Evolutionary conservation across 2,888 invertebrate species (phyloP).

Genomic region (Dryobota labecula): DNA sequence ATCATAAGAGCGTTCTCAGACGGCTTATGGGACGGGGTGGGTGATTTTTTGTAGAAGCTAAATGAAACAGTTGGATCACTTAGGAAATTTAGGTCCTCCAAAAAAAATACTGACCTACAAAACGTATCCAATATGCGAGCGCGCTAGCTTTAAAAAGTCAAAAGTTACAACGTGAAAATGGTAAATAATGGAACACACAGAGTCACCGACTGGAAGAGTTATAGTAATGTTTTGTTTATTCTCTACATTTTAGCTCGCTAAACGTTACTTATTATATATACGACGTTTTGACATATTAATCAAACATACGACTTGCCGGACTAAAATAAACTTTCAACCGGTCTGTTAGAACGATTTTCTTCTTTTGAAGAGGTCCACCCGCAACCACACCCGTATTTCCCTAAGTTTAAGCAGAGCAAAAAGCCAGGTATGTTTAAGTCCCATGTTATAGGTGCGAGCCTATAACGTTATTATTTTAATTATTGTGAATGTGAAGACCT

Average conservation of each 20-base stretch:
- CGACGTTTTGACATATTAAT: neutral
- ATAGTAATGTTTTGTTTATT: neutral
- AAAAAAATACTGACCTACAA: neutral
- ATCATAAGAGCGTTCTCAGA: neutral
- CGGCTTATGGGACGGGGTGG: neutral
- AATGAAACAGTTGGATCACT: no score
- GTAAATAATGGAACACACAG: neutral
- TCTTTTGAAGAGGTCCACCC: neutral
- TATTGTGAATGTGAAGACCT: no score
- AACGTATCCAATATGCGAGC: neutral
- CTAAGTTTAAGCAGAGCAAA: no score
- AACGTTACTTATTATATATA: neutral
- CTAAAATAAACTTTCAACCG: neutral
- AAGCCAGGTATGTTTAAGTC: no score
- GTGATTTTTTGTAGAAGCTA: neutral
- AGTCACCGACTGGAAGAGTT: neutral
- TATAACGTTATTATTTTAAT: no score
- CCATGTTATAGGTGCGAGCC: no score
- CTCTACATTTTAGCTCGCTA: neutral
- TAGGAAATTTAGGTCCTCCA: neutral
- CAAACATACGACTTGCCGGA: neutral
- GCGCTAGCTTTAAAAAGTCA: neutral
- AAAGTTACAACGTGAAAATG: neutral
- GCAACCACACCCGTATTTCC: no score
- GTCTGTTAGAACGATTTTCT: neutral